Base-by-base conservation (phyloP, 2,113 vertebrate genomes). In the Sander lucioperca region DNA sequence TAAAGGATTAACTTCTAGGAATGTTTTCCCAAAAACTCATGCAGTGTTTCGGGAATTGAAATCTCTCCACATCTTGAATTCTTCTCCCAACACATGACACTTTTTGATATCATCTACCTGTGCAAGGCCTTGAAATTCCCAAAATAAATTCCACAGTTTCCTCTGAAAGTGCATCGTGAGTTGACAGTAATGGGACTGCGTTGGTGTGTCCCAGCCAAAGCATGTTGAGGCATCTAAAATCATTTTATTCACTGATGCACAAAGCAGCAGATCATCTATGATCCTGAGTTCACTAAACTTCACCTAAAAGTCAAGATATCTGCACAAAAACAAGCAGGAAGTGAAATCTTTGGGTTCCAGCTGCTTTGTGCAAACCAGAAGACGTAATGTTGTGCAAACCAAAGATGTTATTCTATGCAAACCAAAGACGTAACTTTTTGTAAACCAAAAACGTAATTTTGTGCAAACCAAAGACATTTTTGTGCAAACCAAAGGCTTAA, bases 51-150 rank as follows among this genome's bases (percentile, higher is more conserved):
- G 4, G 36, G 58, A 79, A 43, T n/a, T 21, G 5, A 2, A 19
- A 25, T 15, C 1, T 30, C 14, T 47, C 48, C 73, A 71, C 69
- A 58, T 84, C 71, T 75, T 58, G 65, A 69, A 30, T 62, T 69
- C 11, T 25, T 25, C 74, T 33, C 33, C 5, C 33, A 33, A 33
- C 33, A 33, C 33, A 33, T 33, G 33, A 5, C 5, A 33, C 5
- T 33, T 33, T 4, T 33, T 33, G 33, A 33, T 33, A 33, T 33
- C 33, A 1, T 67, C 45, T 43, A 75, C 50, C 48, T 71, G 70
- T 33, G 33, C 33, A 33, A 33, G 33, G 4, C 33, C 33, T 33
- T 33, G 33, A 6, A 5, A 33, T 6, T n/a, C n/a, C n/a, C n/a
- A n/a, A 6, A 5, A 33, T 6, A 6, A 5, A 33, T 6, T 33